Conservation (phyloP, 2,888 invertebrate genomes). For the Sialis lutaria region DNA sequence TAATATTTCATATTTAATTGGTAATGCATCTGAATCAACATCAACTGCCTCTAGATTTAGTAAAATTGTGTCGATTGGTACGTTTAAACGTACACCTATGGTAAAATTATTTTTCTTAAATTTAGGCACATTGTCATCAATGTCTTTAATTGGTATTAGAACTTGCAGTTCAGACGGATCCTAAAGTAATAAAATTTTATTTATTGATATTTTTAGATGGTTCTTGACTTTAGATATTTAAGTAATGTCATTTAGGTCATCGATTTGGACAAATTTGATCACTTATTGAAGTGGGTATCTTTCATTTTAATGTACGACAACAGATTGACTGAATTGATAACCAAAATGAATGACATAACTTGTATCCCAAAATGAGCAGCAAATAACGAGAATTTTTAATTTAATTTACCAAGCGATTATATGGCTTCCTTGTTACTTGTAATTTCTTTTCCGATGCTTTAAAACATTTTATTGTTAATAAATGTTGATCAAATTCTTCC, state of each 20-base stretch:
- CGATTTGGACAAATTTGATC: too few species aligned
- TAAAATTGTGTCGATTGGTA: constrained; percentile 53
- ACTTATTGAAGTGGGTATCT: too few species aligned
- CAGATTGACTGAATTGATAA: too few species aligned
- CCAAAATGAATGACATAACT: too few species aligned
- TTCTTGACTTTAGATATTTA: not conserved
- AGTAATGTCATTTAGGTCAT: too few species aligned
- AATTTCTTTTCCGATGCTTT: constrained; percentile 26
- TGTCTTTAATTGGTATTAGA: constrained; percentile 42
- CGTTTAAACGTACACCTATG: constrained; percentile 55
- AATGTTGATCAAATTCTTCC: constrained; percentile 36
- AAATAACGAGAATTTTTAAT: too few species aligned
- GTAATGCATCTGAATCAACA: constrained; percentile 44
- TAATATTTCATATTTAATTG: constrained; percentile 42
- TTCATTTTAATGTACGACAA: too few species aligned
- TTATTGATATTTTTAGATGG: not conserved
- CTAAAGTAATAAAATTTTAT: constrained; percentile 16
- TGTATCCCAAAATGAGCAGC: too few species aligned
- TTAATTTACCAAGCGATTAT: constrained; percentile 37
- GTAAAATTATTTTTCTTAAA: constrained; percentile 46
- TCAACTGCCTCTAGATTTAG: constrained; percentile 49
- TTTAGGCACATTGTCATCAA: constrained; percentile 57
- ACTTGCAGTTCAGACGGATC: constrained; percentile 53
- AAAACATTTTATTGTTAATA: constrained; percentile 53
- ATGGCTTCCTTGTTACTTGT: constrained; percentile 30